Evolutionary conservation across 1,140 invertebrate genomes (phyloP), one percentile per base, ranked within the genome.

Genomic region (Orchesella cincta): DNA sequence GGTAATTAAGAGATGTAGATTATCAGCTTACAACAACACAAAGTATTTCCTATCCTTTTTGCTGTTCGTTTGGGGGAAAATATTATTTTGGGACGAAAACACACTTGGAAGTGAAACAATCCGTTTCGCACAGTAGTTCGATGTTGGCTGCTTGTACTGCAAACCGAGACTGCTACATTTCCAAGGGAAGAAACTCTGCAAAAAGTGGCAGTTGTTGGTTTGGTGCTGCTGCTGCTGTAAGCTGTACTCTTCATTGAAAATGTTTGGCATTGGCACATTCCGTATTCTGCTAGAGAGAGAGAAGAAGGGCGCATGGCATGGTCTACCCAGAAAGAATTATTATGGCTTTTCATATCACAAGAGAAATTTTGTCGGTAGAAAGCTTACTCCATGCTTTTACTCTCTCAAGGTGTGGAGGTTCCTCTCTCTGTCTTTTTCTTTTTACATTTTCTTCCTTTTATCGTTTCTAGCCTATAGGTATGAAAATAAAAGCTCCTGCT

Each of bases 291-390:
- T 31, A 73, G 39, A 73, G 23, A 16, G 5, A 73, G 35, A 46
- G 35, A 46, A 34, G 28, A 73, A 73, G 71, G 39, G 71, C 71
- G 35, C 71, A 73, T 73, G 71, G 23, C 34, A 46, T 73, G 35
- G 33, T 16, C 3, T 46, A 12, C 33, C 31, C 62, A 29, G 33
- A 67, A 29, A 67, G 23, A 62, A 62, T 62, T 33, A 31, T 67
- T 67, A 67, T 67, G n/a, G 62, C 62, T 33, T 67, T 67, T 67
- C 62, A 67, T 67, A 33, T 46, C 8, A 46, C 39, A 46, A 20
- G n/a, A n/a, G n/a, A n/a, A 46, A 46, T 46, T 8, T 46, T 12
- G 39, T 46, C 39, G 8, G 39, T 46, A 46, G 8, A 12, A 20
- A 46, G 39, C 39, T 8, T 8, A 46, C 39, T 8, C n/a, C n/a